Evolutionary conservation across 2,113 vertebrate genomes (phyloP).

Genomic region (Plectropomus leopardus): DNA sequence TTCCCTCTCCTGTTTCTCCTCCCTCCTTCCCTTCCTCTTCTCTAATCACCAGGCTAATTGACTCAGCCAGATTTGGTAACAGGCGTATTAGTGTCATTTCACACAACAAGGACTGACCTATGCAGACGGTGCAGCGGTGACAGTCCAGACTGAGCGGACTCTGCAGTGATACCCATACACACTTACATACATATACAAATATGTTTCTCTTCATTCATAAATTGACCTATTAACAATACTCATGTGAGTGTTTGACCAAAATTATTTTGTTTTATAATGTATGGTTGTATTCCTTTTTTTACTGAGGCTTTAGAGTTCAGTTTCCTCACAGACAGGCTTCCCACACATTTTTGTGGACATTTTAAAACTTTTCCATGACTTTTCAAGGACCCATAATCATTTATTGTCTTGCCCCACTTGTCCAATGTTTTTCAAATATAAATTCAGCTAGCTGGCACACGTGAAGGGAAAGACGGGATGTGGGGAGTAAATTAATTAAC

Average conservation of each 20-base stretch:
- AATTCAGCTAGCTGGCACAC: no score
- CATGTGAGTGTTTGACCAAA: neutral
- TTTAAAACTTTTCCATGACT: no score
- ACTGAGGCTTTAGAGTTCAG: neutral
- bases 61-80: slow-evolving; percentile 83
- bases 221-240: neutral
- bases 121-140: slow-evolving; percentile 44
- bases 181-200: neutral
- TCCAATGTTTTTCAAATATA: no score
- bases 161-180: slow-evolving; percentile 30
- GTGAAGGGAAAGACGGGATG: no score
- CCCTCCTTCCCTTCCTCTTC: slow-evolving; percentile 17
- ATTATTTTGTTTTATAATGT: no score
- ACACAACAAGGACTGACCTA: slow-evolving; percentile 74
- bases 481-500: no score
- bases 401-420: no score
- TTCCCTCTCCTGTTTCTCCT: neutral
- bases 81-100: slow-evolving; percentile 76
- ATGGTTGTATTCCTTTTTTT: neutral
- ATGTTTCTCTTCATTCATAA: neutral
- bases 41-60: slow-evolving; percentile 80
- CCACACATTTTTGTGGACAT: no score
- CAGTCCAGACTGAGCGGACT: slow-evolving; percentile 28
- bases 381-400: no score
- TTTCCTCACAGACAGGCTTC: no score